Evolutionary conservation across 2,797 vertebrate genomes (phyloP).

Genomic region (Vespertilio murinus): DNA sequence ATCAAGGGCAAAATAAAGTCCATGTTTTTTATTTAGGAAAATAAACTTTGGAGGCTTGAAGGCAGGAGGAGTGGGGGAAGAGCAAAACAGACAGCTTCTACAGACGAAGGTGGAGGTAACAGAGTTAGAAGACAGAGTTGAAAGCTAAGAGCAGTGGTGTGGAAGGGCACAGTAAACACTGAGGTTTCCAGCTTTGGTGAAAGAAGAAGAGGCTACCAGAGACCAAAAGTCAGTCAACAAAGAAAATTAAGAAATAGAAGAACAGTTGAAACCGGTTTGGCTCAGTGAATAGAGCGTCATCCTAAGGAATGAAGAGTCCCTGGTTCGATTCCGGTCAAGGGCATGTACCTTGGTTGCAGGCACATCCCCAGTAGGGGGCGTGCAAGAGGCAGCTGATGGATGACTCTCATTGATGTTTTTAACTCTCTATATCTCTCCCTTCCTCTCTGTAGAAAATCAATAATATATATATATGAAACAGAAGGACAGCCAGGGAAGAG

Average conservation of each 20-base stretch:
- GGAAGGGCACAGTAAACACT: neutral
- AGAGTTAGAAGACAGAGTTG: neutral
- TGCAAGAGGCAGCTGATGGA: no score
- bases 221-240: neutral
- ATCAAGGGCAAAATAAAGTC: neutral
- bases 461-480: no score
- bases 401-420: no score
- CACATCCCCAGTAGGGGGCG: no score
- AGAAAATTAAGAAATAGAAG: neutral
- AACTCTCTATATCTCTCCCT: no score
- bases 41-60: neutral
- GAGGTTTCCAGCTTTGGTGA: neutral
- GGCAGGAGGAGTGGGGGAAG: neutral
- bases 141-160: neutral
- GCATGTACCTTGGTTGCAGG: no score
- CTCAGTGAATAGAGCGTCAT: no score
- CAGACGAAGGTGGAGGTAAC: fast-evolving
- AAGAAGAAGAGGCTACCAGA: neutral
- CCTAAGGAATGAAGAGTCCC: no score
- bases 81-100: neutral
- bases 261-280: no score
- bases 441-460: no score
- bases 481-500: neutral
- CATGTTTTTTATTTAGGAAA: neutral
- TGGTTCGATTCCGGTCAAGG: no score